Percentiles rank a stretch among this genome's conserved stretches.
phyloP scores from a whole-genome alignment of 2,797 vertebrate species.

The Pseudocheirus occidentalis region DNA sequence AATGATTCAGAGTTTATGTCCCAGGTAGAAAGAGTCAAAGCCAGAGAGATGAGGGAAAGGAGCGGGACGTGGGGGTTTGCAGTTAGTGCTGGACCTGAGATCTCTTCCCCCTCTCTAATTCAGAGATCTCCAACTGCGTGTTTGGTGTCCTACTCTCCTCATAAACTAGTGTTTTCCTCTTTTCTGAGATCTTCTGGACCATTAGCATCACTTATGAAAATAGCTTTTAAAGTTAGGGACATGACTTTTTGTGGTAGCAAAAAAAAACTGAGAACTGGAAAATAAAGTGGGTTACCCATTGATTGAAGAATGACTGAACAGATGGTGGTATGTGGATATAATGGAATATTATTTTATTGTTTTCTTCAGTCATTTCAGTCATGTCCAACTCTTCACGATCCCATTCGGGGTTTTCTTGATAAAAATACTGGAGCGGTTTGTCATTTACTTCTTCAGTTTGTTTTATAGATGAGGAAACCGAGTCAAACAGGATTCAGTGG shows the following conservation, averaged over 20 bases:
- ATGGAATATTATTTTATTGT: neutral
- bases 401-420: neutral
- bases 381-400: neutral
- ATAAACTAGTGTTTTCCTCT: neutral
- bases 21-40: neutral
- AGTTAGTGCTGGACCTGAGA: neutral
- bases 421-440: neutral
- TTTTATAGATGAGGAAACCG: neutral
- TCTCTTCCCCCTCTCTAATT: neutral
- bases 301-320: neutral
- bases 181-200: neutral
- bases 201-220: neutral
- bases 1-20: neutral
- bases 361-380: neutral
- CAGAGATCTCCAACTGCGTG: neutral
- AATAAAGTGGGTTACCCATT: neutral
- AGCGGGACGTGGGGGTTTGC: neutral
- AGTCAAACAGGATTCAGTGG: neutral
- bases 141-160: neutral
- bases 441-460: neutral
- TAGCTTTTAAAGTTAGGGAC: neutral
- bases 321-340: neutral
- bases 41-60: neutral
- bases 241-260: neutral
- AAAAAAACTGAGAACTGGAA: neutral